Evolutionary conservation across 2,113 vertebrate species (phyloP), one percentile per base, ranked within the genome.

Genomic region (Gallinago media): DNA sequence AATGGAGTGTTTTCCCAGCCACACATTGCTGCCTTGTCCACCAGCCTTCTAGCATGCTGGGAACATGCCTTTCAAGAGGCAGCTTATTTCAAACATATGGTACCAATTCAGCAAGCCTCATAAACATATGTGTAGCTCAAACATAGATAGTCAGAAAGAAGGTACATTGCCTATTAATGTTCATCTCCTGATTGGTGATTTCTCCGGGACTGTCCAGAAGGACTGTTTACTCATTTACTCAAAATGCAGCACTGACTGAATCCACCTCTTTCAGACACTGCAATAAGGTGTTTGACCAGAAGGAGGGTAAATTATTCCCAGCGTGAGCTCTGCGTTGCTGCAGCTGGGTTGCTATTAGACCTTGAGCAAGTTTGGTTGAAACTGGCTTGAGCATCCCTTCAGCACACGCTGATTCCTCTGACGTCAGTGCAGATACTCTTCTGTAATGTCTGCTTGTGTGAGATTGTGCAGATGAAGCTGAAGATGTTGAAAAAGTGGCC

Each of bases 1-100:
- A 92, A 77, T 4, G 34, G 85, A 68, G 34, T 22, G 49, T 74
- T 81, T 96, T 96, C 93, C 89, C 95, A 92, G 73, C 52, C 79
- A 6, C 50, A 71, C 49, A 42, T 0, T 3, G 7, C 68, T 81
- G 52, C 65, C 66, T 92, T 74, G 68, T 67, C 74, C 1, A 78
- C 58, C 79, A 58, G 70, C 49, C 40, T 79, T 40, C 54, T 10
- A 63, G 55, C 40, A 3, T 2, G 11, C 70, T 11, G 21, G 76
- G 49, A 83, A 73, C 2, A 2, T 74, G 61, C 65, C n/a, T 88
- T 80, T 84, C 36, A 52, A 73, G 58, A 77, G 61, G 34, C 79
- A 77, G 42, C 29, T 75, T 36, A 26, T 44, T 67, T 77, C 58
- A 81, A 84, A 67, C 0, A 2, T 17, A 12, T 20, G 7, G 54